Evolutionary conservation across 1,140 invertebrate genomes (phyloP).

Genomic region (Plodia interpunctella): DNA sequence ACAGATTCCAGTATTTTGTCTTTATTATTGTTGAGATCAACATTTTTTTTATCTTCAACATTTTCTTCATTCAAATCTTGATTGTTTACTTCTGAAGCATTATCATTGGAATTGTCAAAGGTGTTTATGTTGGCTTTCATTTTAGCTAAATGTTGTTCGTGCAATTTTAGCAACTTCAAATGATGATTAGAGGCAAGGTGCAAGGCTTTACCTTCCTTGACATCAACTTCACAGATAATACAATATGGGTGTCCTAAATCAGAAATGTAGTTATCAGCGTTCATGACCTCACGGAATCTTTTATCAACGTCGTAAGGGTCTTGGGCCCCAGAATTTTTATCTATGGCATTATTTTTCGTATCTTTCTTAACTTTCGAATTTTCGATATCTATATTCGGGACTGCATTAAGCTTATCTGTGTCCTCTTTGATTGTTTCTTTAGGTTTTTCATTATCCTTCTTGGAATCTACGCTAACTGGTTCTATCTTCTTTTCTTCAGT

Average conservation of each 20-base stretch:
- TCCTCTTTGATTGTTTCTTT: too few species aligned
- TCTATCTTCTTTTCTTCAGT: background rate
- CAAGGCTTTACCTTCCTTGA: background rate
- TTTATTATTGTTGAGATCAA: background rate
- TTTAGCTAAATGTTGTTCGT: background rate
- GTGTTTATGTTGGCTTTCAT: background rate
- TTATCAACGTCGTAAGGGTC: conserved; percentile 1
- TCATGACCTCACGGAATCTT: background rate
- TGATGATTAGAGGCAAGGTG: background rate
- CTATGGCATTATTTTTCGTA: background rate
- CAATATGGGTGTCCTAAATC: background rate
- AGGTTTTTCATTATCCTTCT: too few species aligned
- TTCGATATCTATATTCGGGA: too few species aligned
- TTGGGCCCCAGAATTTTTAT: background rate
- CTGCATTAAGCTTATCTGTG: too few species aligned
- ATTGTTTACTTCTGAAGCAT: background rate
- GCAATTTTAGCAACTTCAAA: background rate
- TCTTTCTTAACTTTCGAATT: background rate
- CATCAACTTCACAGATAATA: background rate
- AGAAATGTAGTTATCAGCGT: conserved; percentile 1
- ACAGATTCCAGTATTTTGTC: conserved; percentile 15
- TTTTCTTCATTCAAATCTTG: background rate
- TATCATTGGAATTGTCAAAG: background rate
- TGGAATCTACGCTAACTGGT: background rate
- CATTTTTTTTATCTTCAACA: background rate